Base-by-base conservation (phyloP, 2,797 vertebrate genomes). In the Malacoraja senta region DNA sequence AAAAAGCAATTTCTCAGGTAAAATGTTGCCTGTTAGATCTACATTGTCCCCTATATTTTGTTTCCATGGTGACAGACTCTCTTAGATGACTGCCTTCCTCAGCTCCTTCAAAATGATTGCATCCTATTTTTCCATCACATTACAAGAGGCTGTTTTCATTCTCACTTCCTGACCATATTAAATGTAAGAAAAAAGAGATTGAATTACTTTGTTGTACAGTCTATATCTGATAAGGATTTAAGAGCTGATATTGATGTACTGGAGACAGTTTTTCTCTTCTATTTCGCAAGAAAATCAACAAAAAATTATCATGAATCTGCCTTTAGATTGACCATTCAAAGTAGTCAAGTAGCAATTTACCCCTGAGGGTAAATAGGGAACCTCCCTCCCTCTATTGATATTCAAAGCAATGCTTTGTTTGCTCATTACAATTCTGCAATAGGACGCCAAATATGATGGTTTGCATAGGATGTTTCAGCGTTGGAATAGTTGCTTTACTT, bases 251-350 rank as follows among this genome's bases (percentile, higher is more conserved):
- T 97, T 97, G 96, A 97, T 97, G 96, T 97, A 96, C 96, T 96
- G 94, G 97, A 96, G 96, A 96, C 95, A 94, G 93, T 15, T 93
- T 95, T 96, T 96, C 96, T 96, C 95, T 15, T 93, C 95, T 96
- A 96, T 97, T 96, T 96, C 96, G 96, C 95, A 95, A 95, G 95
- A 93, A 97, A 96, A 95, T 95, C 96, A 96, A 96, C 96, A 97
- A 97, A 97, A 97, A 97, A 97, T 68, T 97, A 97, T 97, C 97
- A 97, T 97, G 97, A 97, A 97, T 97, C 97, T 97, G 97, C 97
- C 97, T 97, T 97, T 97, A 97, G 97, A 97, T 97, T 94, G 96
- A 97, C 96, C 93, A 83, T 95, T 97, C 95, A 96, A 74, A 95
- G 96, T 96, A 96, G 95, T 96, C 96, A 97, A 97, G 96, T 96